phyloP scores from a whole-genome alignment of 2,888 invertebrate genomes.

The Acronicta alni region DNA sequence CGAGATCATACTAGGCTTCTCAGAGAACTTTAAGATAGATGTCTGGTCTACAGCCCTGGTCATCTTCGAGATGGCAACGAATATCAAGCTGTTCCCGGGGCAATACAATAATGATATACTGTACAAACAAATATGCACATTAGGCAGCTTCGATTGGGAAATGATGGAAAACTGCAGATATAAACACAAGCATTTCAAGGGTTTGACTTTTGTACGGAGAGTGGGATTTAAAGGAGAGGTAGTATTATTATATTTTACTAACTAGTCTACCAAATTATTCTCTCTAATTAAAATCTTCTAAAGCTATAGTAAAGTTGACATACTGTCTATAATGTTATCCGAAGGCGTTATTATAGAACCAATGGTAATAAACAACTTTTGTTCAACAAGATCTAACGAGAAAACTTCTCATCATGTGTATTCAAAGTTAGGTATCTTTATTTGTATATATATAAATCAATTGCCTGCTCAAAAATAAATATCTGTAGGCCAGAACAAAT shows the following conservation, averaged over 20 bases:
- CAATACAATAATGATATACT: conserved; percentile 66
- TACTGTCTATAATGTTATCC: no score
- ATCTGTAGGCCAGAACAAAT: no score
- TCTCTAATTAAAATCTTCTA: no score
- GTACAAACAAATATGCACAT: conserved; percentile 66
- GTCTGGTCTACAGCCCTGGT: conserved; percentile 76
- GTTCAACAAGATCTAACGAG: no score
- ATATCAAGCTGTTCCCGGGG: conserved; percentile 61
- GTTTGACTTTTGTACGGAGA: conserved; percentile 54
- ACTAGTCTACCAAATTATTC: neutral
- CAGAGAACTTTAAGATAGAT: conserved; percentile 67
- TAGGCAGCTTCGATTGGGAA: conserved; percentile 63
- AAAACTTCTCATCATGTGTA: no score
- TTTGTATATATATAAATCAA: no score
- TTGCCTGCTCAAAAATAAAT: no score
- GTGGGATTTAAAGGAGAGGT: conserved; percentile 38
- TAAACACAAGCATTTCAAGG: conserved; percentile 57
- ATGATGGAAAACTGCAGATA: conserved; percentile 63
- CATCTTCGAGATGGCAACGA: conserved; percentile 74
- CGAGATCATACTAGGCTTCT: conserved; percentile 74
- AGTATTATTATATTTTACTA: neutral
- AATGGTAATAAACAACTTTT: no score
- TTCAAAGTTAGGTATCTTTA: no score
- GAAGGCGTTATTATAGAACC: no score
- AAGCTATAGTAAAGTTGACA: no score